Conservation (phyloP, 2,113 vertebrate species). For the Caranx ignobilis region DNA sequence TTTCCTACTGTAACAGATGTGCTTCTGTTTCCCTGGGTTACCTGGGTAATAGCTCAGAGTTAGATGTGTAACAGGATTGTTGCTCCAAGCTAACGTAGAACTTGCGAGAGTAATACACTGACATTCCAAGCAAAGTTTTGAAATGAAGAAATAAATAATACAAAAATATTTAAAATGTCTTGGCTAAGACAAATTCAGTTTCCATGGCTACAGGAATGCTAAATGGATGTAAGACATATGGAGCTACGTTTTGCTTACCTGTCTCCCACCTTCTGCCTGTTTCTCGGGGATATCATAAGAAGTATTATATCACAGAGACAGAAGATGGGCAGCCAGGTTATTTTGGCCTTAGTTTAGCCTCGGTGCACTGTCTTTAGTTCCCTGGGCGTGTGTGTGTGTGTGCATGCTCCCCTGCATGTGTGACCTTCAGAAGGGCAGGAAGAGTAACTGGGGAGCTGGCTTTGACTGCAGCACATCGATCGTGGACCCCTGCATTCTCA, state of each 20-base stretch:
- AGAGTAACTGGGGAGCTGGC: slow-evolving; percentile 77
- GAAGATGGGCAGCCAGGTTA: slow-evolving; percentile 15
- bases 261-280: neutral
- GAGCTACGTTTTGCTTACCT: neutral
- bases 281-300: slow-evolving; percentile 19
- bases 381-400: neutral
- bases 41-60: too few species aligned
- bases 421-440: slow-evolving; percentile 80
- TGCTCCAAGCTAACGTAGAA: neutral
- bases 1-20: too few species aligned
- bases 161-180: neutral
- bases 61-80: neutral
- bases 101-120: neutral
- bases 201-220: neutral
- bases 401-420: slow-evolving; percentile 17
- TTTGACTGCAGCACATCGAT: slow-evolving; percentile 81
- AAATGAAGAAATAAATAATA: neutral
- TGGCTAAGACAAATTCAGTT: neutral
- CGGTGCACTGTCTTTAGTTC: slow-evolving; percentile 8
- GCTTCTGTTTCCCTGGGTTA: neutral
- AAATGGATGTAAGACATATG: neutral
- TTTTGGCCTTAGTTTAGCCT: slow-evolving; percentile 20
- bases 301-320: neutral
- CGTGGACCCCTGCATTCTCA: slow-evolving; percentile 66
- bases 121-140: neutral